Base-by-base conservation (phyloP, 2,113 vertebrate species). In the Pogona vitticeps region DNA sequence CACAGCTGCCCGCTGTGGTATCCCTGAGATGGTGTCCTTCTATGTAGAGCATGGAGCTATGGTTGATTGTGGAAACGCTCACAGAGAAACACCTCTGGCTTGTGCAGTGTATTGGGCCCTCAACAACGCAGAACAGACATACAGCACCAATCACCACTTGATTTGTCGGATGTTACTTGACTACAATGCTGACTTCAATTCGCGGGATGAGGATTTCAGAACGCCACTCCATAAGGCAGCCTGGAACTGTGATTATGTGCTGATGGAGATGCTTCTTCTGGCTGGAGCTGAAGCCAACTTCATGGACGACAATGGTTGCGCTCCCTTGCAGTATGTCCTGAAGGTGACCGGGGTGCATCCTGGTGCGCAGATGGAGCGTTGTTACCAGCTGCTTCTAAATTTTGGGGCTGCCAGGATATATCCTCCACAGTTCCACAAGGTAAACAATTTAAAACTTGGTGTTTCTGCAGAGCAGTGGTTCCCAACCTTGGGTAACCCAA, bases 371-470 rank as follows among this genome's bases (percentile, higher is more conserved):
- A 98, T 97, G 0, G 98, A 99, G 76, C 84, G 97, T 92, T 99
- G 99, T 94, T 98, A 96, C 92, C 98, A 99, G 96, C 96, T 99
- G 82, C 97, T 99, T 3, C 94, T 99, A 46, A 99, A 99, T 92
- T 94, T 98, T 0, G 98, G 98, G 9, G 97, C 98, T 6, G 96
- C 97, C 0, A 95, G 97, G 14, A 96, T 99, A 85, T 99, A 98
- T 93, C 98, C 99, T 0, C 97, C 97, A 0, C 99, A 99, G 86
- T 99, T 99, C 95, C 98, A 99, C 87, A 99, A 99, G 98, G 99
- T 99, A 92, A 71, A 71, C 72, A 46, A 17, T 31, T 77, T 46
- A 40, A 8, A 23, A 36, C 7, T 13, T 36, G 31, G n/a, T 80
- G 12, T 46, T 31, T n/a, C 31, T 56, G 15, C 52, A 20, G n/a